Percentiles rank a stretch among this genome's conserved stretches.
phyloP scores from a whole-genome alignment of 2,797 vertebrate species.

The Myiotriccus ornatus region DNA sequence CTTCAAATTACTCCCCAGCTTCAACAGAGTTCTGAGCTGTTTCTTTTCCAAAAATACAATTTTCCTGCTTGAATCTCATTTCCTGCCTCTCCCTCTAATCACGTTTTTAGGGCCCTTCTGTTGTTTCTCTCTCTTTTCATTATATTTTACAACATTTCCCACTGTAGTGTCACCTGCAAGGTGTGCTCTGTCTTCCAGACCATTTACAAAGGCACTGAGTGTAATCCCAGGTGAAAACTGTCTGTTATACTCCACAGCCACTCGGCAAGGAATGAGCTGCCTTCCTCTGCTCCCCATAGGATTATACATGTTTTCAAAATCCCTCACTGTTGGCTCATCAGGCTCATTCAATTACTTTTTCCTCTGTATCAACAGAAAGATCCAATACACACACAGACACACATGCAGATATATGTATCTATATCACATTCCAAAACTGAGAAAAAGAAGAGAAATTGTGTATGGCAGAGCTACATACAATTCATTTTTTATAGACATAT shows the following conservation, averaged over 20 bases:
- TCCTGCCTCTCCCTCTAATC: slow-evolving; percentile 32
- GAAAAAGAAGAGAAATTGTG: not conserved
- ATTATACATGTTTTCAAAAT: not conserved
- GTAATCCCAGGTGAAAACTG: not conserved
- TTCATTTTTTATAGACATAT: not conserved
- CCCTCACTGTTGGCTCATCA: not conserved
- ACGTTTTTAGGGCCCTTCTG: not conserved
- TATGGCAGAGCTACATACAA: not conserved
- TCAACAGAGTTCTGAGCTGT: slow-evolving; percentile 1
- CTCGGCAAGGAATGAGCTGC: not conserved
- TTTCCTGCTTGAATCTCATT: slow-evolving; percentile 34
- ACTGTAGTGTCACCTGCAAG: not conserved
- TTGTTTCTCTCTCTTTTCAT: not conserved
- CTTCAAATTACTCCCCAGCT: slow-evolving; percentile 40
- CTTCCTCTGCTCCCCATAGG: not conserved
- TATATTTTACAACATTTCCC: not conserved
- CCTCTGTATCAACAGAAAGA: not conserved
- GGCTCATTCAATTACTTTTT: not conserved
- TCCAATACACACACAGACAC: not conserved
- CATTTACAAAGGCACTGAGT: not conserved
- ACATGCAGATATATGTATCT: rapidly evolving
- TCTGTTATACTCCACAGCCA: not conserved
- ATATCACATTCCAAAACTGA: not conserved
- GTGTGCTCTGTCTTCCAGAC: not conserved
- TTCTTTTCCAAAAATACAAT: slow-evolving; percentile 14